Evolutionary conservation across 2,888 invertebrate genomes (phyloP).

Genomic region (Tiliacea citrago): DNA sequence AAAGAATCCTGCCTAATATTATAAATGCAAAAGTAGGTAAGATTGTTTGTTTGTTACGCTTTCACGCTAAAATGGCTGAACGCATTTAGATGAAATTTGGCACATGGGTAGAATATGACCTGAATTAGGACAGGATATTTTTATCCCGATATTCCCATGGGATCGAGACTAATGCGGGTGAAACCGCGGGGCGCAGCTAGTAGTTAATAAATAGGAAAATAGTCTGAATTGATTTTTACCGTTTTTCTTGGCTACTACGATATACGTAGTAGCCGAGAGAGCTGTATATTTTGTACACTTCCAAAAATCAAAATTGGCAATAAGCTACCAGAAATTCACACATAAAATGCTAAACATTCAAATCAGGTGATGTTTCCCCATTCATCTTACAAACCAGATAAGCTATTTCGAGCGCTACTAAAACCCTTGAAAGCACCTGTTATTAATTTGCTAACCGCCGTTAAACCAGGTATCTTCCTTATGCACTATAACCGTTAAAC

Average conservation of each 20-base stretch:
- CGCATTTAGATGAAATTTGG: no score
- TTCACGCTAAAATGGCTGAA: no score
- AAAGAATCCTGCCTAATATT: no score
- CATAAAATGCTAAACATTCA: slow-evolving; percentile 9
- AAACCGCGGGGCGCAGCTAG: no score
- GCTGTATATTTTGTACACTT: background rate
- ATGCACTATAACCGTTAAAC: slow-evolving; percentile 54
- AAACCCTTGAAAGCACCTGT: slow-evolving; percentile 52
- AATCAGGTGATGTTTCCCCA: slow-evolving; percentile 22
- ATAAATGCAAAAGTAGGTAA: no score
- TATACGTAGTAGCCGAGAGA: no score
- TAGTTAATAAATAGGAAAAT: no score
- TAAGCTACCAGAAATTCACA: background rate
- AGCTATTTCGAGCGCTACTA: slow-evolving; percentile 62
- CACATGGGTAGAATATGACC: no score
- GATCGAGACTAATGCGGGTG: no score
- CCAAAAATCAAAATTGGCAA: background rate
- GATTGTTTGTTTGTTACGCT: no score
- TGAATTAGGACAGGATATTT: no score
- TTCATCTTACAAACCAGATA: slow-evolving; percentile 52
- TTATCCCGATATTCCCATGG: no score
- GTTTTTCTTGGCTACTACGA: background rate
- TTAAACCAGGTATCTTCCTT: slow-evolving; percentile 49
- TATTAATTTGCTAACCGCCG: slow-evolving; percentile 55
- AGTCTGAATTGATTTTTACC: background rate